These are phyloP conservation scores for Phorcus lineatus DNA, from an alignment of 2,888 invertebrate genomes.

Conservation along the genomic window DNA sequence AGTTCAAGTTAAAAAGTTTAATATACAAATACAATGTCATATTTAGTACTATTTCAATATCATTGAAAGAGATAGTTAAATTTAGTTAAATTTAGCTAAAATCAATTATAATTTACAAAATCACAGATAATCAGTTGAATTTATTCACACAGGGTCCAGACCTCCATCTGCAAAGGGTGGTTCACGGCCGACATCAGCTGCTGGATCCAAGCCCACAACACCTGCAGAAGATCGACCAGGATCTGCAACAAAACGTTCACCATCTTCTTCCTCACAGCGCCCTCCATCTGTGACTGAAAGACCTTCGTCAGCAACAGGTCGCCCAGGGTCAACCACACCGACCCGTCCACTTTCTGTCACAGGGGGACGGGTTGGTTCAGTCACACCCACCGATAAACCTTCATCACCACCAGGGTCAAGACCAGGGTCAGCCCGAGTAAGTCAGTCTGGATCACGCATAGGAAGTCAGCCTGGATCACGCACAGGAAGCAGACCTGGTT, in stretches of 20 bases:
- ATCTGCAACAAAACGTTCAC: background rate
- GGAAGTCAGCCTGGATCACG: background rate
- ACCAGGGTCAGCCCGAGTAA: conserved; percentile 30
- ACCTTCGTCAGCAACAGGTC: too few relatives aligned
- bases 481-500: background rate
- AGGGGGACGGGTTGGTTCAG: conserved; percentile 28
- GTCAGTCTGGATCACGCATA: background rate
- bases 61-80: too few relatives aligned
- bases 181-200: conserved; percentile 45
- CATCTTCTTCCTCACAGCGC: background rate
- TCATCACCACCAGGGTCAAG: conserved; percentile 33
- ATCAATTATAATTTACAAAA: too few relatives aligned
- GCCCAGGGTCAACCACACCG: conserved; percentile 45
- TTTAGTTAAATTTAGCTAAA: too few relatives aligned
- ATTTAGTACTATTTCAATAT: too few relatives aligned
- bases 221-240: conserved; percentile 35
- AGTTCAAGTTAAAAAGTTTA: background rate
- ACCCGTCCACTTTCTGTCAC: conserved; percentile 43
- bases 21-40: background rate
- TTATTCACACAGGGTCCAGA: conserved; percentile 9
- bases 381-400: conserved; percentile 34
- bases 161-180: conserved; percentile 26
- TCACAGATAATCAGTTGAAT: too few relatives aligned
- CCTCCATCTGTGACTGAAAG: conserved; percentile 35
- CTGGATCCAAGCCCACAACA: conserved; percentile 37